Conservation (phyloP, 2,888 invertebrate genomes). For the Dexiosoma caninum region DNA sequence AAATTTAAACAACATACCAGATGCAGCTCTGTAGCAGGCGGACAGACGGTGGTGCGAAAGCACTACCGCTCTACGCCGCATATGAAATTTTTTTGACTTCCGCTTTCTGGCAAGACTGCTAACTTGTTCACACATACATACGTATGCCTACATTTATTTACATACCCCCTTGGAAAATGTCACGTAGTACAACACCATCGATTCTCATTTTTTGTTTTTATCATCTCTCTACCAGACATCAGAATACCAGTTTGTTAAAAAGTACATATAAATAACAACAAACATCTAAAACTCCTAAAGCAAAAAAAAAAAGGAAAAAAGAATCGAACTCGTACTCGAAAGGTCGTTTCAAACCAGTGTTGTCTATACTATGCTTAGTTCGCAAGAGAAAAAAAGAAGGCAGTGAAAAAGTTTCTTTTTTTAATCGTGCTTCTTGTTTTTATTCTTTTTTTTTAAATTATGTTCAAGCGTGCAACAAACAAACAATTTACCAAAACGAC, state of each 20-base stretch:
- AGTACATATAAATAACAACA: constrained; percentile 43
- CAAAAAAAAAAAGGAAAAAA: constrained; percentile 47
- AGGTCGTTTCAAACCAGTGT: constrained; percentile 77
- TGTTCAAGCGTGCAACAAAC: constrained; percentile 57
- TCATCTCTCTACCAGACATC: constrained; percentile 52
- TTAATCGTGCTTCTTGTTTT: constrained; percentile 56
- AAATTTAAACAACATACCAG: too few relatives aligned
- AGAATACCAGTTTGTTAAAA: constrained; percentile 58
- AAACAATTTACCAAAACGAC: constrained; percentile 29
- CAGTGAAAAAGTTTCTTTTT: constrained; percentile 63
- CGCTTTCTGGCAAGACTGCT: background rate
- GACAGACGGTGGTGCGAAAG: too few relatives aligned
- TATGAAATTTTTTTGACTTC: too few relatives aligned
- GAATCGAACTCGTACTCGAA: constrained; percentile 74
- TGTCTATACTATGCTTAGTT: constrained; percentile 67
- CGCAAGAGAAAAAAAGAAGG: constrained; percentile 12
- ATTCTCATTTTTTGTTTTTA: constrained; percentile 31
- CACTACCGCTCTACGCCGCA: too few relatives aligned
- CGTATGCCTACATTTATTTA: background rate
- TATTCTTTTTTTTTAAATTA: constrained; percentile 54
- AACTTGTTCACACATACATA: background rate
- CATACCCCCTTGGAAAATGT: constrained; percentile 4
- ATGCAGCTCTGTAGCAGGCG: too few relatives aligned
- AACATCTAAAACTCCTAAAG: constrained; percentile 43
- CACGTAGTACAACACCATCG: constrained; percentile 15